Conservation (phyloP, 2,113 vertebrate genomes). For the Oenanthe melanoleuca region DNA sequence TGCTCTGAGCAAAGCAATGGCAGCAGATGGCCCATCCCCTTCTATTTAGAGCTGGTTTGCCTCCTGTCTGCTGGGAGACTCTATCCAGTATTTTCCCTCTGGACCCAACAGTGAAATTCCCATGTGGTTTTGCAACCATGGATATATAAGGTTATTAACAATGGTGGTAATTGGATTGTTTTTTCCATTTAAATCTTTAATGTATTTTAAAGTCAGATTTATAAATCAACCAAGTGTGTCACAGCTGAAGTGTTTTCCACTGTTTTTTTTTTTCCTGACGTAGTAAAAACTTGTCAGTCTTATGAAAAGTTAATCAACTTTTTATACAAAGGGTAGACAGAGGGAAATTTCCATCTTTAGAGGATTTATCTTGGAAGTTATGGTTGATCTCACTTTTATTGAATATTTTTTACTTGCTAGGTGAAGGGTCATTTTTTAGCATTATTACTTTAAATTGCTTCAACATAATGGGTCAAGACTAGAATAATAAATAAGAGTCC, state of each 20-base stretch:
- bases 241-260: neutral
- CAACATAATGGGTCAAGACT: conserved; percentile 41
- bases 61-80: neutral
- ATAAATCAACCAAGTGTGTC: conserved; percentile 40
- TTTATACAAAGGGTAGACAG: conserved; percentile 64
- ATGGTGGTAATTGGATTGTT: conserved; percentile 41
- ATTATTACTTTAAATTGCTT: conserved; percentile 72
- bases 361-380: conserved; percentile 63
- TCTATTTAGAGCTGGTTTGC: neutral
- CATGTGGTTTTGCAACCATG: neutral
- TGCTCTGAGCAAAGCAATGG: neutral
- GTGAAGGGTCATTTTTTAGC: conserved; percentile 73
- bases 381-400: conserved; percentile 71
- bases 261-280: neutral
- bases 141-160: conserved; percentile 31
- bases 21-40: neutral
- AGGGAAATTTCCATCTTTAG: conserved; percentile 62
- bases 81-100: neutral
- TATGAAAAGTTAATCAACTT: conserved; percentile 72
- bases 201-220: conserved; percentile 56
- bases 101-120: neutral
- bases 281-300: conserved; percentile 37
- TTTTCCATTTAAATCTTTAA: conserved; percentile 68
- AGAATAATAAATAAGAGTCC: conserved; percentile 60
- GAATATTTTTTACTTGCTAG: conserved; percentile 56